Evolutionary conservation across 2,888 invertebrate genomes (phyloP).

Genomic region (Hypolimnas misippus): DNA sequence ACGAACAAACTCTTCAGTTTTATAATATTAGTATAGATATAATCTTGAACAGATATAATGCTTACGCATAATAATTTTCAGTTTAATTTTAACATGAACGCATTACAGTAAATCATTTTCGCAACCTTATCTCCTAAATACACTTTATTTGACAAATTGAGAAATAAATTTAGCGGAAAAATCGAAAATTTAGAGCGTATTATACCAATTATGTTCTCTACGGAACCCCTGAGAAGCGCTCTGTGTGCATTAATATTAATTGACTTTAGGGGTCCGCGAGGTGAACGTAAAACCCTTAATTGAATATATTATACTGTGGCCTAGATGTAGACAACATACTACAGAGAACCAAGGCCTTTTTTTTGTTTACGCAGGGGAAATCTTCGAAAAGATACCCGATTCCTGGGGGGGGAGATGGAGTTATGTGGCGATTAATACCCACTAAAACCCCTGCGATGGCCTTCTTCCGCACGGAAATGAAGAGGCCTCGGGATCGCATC

Average conservation of each 20-base stretch:
- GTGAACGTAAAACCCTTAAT: not conserved
- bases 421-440: too few relatives aligned
- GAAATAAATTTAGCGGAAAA: conserved; percentile 2
- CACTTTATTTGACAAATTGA: conserved; percentile 2
- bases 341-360: too few relatives aligned
- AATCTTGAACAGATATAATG: too few relatives aligned
- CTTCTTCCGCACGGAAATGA: too few relatives aligned
- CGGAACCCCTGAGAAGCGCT: conserved; percentile 13
- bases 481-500: too few relatives aligned
- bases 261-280: conserved; percentile 21
- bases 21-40: too few relatives aligned
- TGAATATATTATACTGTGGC: not conserved
- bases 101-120: not conserved
- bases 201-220: conserved; percentile 2
- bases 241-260: conserved; percentile 26
- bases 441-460: too few relatives aligned
- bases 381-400: too few relatives aligned
- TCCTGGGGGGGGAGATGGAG: too few relatives aligned
- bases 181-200: conserved; percentile 4
- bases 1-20: too few relatives aligned
- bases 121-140: not conserved
- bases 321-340: too few relatives aligned
- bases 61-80: not conserved
- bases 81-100: not conserved
- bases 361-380: too few relatives aligned